These are phyloP conservation scores for Dufourea novaeangliae DNA, from an alignment of 1,140 invertebrate species.

Conservation along the genomic window DNA sequence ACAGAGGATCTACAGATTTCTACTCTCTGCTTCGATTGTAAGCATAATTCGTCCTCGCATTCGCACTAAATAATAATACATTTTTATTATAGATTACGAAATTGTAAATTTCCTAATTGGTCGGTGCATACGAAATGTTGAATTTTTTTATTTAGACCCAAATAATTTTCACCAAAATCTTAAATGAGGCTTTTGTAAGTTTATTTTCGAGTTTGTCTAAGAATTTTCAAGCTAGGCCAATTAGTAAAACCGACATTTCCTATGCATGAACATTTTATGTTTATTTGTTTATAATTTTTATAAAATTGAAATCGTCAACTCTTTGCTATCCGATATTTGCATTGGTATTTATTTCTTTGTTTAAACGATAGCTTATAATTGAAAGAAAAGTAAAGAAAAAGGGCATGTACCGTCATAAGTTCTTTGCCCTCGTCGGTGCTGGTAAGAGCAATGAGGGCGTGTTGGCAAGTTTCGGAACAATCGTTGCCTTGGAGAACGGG, in stretches of 20 bases:
- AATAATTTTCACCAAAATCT: too few species aligned
- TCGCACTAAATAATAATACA: conserved; percentile 83
- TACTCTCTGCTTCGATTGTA: conserved; percentile 85
- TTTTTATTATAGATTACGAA: too few species aligned
- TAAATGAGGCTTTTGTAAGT: too few species aligned
- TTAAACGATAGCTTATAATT: background rate
- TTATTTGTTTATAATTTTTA: background rate
- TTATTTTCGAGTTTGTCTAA: too few species aligned
- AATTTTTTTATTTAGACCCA: too few species aligned
- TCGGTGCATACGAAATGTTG: too few species aligned
- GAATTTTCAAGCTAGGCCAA: too few species aligned
- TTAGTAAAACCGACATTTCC: too few species aligned
- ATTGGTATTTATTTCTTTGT: background rate
- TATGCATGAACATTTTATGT: background rate
- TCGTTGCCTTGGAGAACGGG: conserved; percentile 84
- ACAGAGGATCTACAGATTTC: conserved; percentile 88
- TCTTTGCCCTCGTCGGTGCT: conserved; percentile 90
- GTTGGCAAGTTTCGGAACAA: conserved; percentile 87
- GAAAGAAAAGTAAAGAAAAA: background rate
- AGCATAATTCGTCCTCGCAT: conserved; percentile 84
- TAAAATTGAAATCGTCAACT: background rate
- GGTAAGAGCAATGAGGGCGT: conserved; percentile 89
- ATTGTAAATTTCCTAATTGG: too few species aligned
- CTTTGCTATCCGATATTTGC: background rate
- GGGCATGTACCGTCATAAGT: conserved; percentile 85